These are phyloP conservation scores for Mesochorus sp. DNA, from an alignment of 2,888 invertebrate species.

Conservation along the genomic window DNA sequence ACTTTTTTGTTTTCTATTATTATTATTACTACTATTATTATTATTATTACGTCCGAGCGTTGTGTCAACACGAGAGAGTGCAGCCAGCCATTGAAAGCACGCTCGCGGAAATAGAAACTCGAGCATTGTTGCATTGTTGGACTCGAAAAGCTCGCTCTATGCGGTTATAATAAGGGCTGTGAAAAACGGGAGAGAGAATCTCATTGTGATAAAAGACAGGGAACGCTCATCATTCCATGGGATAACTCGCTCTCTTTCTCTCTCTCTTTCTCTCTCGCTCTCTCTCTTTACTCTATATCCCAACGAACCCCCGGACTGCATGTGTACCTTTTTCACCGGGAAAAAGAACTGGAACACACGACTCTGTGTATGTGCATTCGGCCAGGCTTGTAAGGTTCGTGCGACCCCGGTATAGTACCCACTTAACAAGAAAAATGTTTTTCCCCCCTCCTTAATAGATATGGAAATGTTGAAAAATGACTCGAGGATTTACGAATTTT, in stretches of 20 bases:
- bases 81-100: constrained; percentile 28
- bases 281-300: constrained; percentile 1
- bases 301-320: background rate
- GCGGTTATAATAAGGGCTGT: constrained; percentile 52
- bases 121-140: constrained; percentile 49
- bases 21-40: constrained; percentile 14
- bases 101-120: constrained; percentile 46
- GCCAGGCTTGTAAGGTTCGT: background rate
- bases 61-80: constrained; percentile 33
- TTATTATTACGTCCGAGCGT: constrained; percentile 14
- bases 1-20: constrained; percentile 24
- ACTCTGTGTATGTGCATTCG: constrained; percentile 2
- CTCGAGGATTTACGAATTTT: too few species aligned
- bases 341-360: constrained; percentile 18
- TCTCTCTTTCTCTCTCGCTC: too few species aligned
- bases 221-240: constrained; percentile 44
- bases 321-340: background rate
- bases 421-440: constrained; percentile 15
- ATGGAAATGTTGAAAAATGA: background rate
- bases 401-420: too few species aligned
- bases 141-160: constrained; percentile 39
- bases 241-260: background rate
- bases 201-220: constrained; percentile 53
- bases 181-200: constrained; percentile 46
- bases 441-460: constrained; percentile 10